A percentile compares a stretch with the other conserved stretches of the same genome.
These are phyloP conservation scores for Tonatia bakeri DNA, from an alignment of 2,113 vertebrate species.

Conservation along the genomic window DNA sequence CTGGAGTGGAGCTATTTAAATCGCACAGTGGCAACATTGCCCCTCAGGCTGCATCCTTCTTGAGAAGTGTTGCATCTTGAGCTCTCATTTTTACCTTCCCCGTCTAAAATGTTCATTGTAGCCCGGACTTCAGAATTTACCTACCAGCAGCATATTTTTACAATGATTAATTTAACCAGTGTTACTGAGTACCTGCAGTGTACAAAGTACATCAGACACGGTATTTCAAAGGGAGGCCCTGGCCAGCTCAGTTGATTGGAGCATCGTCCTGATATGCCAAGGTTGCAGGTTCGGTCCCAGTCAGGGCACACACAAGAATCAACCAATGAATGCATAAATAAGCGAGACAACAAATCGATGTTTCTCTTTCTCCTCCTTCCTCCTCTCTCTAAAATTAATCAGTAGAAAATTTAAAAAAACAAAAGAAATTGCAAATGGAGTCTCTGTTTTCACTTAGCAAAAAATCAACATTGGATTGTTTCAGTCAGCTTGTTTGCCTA, in stretches of 20 bases:
- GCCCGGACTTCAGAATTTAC: constrained; percentile 16
- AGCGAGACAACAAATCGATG: no score
- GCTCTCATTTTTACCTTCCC: background rate
- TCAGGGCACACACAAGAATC: no score
- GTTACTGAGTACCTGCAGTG: background rate
- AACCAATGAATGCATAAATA: no score
- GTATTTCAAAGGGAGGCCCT: background rate
- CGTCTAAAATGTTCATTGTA: constrained; percentile 5
- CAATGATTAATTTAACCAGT: background rate
- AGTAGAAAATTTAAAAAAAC: no score
- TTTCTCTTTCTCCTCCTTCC: no score
- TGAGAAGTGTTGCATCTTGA: constrained; percentile 1
- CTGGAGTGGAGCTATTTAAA: background rate
- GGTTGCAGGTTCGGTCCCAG: no score
- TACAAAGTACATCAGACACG: background rate
- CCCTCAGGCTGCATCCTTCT: background rate
- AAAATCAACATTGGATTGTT: background rate
- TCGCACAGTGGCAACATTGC: background rate
- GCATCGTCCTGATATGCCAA: no score
- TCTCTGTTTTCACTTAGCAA: background rate
- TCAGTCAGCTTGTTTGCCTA: background rate
- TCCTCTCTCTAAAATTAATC: no score
- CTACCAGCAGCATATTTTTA: constrained; percentile 20
- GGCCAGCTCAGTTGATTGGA: background rate
- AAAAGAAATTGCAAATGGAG: background rate